Percentiles rank a stretch among this genome's conserved stretches.
Conservation (phyloP, 2,797 vertebrate genomes). For the Tauraco hartlaubi region DNA sequence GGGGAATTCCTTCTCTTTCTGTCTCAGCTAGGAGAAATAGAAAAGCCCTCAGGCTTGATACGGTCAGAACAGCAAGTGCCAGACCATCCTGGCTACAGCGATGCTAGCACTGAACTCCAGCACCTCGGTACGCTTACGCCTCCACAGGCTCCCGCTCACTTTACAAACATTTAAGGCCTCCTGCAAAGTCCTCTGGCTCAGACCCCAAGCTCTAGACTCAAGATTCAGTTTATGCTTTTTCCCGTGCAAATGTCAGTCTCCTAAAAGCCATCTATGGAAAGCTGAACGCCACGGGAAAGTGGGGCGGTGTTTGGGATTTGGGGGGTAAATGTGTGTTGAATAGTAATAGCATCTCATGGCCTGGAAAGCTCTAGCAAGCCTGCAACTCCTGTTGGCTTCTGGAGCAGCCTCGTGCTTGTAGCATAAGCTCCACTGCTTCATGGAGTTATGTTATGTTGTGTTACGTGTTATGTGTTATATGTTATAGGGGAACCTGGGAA, state of each 20-base stretch:
- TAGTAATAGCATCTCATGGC: not conserved
- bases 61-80: not conserved
- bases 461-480: rapidly evolving
- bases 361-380: not conserved
- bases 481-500: not conserved
- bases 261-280: not conserved
- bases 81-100: rapidly evolving
- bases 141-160: not conserved
- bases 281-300: not conserved
- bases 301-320: not conserved
- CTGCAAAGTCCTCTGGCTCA: not conserved
- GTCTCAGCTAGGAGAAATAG: not conserved
- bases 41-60: not conserved
- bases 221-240: not conserved
- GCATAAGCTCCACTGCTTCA: rapidly evolving
- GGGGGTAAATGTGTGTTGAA: not conserved
- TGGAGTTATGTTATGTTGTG: not conserved
- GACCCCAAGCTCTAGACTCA: not conserved
- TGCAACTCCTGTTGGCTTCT: not conserved
- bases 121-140: rapidly evolving
- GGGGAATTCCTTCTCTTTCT: not conserved
- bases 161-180: not conserved
- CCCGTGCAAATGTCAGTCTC: not conserved
- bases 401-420: not conserved
- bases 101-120: rapidly evolving